Conservation (phyloP, 1,140 invertebrate genomes). For the Eciton burchellii region DNA sequence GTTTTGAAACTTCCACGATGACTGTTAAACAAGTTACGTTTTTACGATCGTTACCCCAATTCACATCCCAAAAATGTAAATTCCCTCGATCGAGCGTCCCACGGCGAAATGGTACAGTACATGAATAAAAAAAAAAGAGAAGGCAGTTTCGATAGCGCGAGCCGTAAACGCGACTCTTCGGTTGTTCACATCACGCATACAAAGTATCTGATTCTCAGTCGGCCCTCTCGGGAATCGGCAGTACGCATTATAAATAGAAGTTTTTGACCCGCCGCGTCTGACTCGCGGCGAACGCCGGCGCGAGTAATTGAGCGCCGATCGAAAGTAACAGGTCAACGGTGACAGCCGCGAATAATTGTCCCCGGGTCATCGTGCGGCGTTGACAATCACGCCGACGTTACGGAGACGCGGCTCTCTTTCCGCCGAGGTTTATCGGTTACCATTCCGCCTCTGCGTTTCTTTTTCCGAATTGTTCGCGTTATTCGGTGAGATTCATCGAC, state of each 20-base stretch:
- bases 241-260: slow-evolving; percentile 27
- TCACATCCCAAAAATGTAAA: no score
- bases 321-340: slow-evolving; percentile 32
- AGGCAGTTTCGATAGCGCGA: neutral
- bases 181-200: neutral
- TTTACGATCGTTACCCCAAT: no score
- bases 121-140: neutral
- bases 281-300: neutral
- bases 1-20: neutral
- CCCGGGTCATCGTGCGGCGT: slow-evolving; percentile 33
- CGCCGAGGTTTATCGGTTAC: slow-evolving; percentile 11
- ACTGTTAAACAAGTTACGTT: no score
- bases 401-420: slow-evolving; percentile 9
- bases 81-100: no score
- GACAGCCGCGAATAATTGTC: slow-evolving; percentile 48
- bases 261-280: neutral
- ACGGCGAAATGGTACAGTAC: no score
- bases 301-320: slow-evolving; percentile 24
- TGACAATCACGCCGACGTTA: neutral
- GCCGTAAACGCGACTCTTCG: neutral
- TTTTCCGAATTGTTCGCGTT: slow-evolving; percentile 24
- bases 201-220: slow-evolving; percentile 10
- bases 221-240: neutral
- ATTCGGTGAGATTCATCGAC: neutral
- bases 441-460: neutral